These are phyloP conservation scores for Lysiphlebus fabarum DNA, from an alignment of 1,140 invertebrate genomes.

Conservation along the genomic window DNA sequence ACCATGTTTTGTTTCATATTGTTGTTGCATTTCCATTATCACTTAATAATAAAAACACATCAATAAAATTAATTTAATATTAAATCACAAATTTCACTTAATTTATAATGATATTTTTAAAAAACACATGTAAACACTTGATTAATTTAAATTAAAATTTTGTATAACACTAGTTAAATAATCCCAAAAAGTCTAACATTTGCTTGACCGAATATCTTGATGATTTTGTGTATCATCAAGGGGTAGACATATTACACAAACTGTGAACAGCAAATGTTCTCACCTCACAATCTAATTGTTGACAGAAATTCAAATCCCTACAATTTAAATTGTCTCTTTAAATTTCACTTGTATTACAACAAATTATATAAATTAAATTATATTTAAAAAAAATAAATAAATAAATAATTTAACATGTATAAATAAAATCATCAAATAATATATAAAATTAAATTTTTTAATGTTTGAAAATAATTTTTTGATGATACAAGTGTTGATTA, in stretches of 20 bases:
- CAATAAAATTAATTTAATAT: not conserved
- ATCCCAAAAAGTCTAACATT: constrained; percentile 20
- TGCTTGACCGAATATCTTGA: constrained; percentile 32
- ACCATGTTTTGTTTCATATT: constrained; percentile 38
- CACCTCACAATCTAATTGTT: constrained; percentile 36
- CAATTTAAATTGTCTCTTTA: no score
- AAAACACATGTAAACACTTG: constrained; percentile 3
- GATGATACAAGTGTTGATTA: constrained; percentile 8
- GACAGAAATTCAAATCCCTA: constrained; percentile 23
- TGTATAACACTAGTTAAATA: constrained; percentile 4
- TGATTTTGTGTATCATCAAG: constrained; percentile 33
- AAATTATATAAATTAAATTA: no score
- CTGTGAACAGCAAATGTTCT: constrained; percentile 40
- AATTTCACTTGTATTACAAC: no score
- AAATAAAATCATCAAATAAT: not conserved
- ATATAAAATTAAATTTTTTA: constrained; percentile 21
- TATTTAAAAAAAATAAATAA: no score
- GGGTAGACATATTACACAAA: constrained; percentile 17
- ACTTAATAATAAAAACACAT: constrained; percentile 12
- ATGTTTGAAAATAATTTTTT: constrained; percentile 9
- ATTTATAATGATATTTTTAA: not conserved
- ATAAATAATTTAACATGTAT: no score
- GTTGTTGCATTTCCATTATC: constrained; percentile 33
- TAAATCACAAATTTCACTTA: not conserved
- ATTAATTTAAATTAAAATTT: constrained; percentile 13